Conservation (phyloP, 2,888 invertebrate genomes). For the Nowickia ferox region DNA sequence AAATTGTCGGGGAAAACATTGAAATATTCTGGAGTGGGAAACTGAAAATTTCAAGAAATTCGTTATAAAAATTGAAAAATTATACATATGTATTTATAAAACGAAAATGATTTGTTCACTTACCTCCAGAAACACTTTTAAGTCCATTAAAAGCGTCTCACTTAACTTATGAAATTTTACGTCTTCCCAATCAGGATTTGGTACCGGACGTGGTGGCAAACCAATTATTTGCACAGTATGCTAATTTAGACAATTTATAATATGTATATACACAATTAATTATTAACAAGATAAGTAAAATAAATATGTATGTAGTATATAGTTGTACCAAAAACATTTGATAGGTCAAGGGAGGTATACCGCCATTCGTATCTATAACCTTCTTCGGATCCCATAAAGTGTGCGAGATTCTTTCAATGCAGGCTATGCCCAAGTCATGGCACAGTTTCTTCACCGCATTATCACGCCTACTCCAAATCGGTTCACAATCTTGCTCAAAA, state of each 20-base stretch:
- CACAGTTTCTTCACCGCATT: slow-evolving; percentile 85
- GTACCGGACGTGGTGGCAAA: slow-evolving; percentile 85
- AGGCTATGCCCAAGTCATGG: slow-evolving; percentile 84
- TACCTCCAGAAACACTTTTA: slow-evolving; percentile 84
- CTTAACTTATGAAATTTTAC: slow-evolving; percentile 84
- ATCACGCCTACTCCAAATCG: slow-evolving; percentile 87
- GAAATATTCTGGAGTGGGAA: slow-evolving; percentile 85
- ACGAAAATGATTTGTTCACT: neutral
- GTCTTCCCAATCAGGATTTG: slow-evolving; percentile 82
- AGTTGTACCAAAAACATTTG: slow-evolving; percentile 86
- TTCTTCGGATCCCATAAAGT: slow-evolving; percentile 88
- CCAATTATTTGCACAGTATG: slow-evolving; percentile 87
- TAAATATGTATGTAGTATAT: neutral
- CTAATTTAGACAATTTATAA: slow-evolving; percentile 79
- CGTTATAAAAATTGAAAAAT: neutral
- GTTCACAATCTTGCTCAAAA: slow-evolving; percentile 89
- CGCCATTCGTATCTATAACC: slow-evolving; percentile 88
- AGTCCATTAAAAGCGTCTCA: slow-evolving; percentile 83
- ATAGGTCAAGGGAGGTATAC: slow-evolving; percentile 88
- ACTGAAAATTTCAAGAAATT: slow-evolving; percentile 75
- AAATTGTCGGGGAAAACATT: slow-evolving; percentile 84
- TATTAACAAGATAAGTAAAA: too few relatives aligned
- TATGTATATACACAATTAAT: neutral
- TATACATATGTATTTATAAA: too few relatives aligned
- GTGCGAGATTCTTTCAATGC: slow-evolving; percentile 87